phyloP scores from a whole-genome alignment of 2,113 vertebrate genomes.

The Tragelaphus strepsiceros region DNA sequence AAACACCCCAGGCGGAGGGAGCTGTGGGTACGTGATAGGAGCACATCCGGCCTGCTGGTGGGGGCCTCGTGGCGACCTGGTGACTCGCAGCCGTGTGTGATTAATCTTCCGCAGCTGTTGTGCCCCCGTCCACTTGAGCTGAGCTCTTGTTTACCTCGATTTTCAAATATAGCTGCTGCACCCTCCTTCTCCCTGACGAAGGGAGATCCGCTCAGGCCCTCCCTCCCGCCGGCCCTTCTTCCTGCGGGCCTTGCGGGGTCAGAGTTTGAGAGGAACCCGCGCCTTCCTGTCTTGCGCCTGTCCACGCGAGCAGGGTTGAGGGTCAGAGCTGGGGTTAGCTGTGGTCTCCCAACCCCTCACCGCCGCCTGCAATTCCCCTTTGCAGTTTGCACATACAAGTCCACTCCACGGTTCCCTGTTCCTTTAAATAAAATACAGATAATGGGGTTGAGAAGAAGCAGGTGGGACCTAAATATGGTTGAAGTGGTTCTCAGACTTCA shows the following conservation, averaged over 20 bases:
- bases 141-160: slow-evolving; percentile 88
- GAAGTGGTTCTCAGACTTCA: background rate
- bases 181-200: slow-evolving; percentile 87
- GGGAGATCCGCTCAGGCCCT: slow-evolving; percentile 61
- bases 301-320: background rate
- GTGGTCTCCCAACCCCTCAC: background rate
- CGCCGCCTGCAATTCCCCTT: background rate
- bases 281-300: background rate
- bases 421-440: background rate
- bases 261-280: background rate
- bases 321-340: background rate
- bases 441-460: background rate
- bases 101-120: slow-evolving; percentile 93
- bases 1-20: background rate
- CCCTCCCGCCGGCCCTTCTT: background rate
- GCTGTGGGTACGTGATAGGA: background rate
- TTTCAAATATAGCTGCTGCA: slow-evolving; percentile 89
- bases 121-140: slow-evolving; percentile 80
- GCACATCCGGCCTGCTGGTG: slow-evolving; percentile 28
- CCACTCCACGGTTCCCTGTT: background rate
- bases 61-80: slow-evolving; percentile 42
- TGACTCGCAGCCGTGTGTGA: slow-evolving; percentile 72
- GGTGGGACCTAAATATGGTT: background rate
- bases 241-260: background rate
- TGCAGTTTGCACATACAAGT: background rate